Conservation (phyloP, 2,888 invertebrate genomes). For the Stenoptilia bipunctidactyla region DNA sequence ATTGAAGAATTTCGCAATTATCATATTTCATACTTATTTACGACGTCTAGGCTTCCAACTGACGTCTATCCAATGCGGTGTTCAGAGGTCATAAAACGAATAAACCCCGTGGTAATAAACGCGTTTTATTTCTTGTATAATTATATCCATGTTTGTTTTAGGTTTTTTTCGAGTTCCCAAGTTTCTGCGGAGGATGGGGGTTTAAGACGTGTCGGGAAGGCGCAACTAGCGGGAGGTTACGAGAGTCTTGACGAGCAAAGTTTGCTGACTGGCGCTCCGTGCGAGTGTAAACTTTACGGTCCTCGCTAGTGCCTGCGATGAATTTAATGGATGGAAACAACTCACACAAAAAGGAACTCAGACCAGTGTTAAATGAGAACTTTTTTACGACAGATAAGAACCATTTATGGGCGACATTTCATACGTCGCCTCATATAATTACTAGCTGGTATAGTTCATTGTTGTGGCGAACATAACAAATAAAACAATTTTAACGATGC, state of each 20-base stretch:
- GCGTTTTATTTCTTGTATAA: conserved; percentile 56
- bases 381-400: conserved; percentile 31
- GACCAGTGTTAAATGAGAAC: conserved; percentile 27
- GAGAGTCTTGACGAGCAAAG: background rate
- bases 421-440: conserved; percentile 31
- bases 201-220: conserved; percentile 7
- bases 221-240: conserved; percentile 11
- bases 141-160: conserved; percentile 50
- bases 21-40: conserved; percentile 70
- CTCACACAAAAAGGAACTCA: conserved; percentile 4
- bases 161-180: conserved; percentile 21
- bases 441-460: conserved; percentile 28
- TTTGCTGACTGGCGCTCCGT: conserved; percentile 1
- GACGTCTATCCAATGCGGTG: conserved; percentile 58
- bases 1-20: conserved; percentile 71
- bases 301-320: conserved; percentile 22
- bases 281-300: conserved; percentile 25
- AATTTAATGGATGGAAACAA: conserved; percentile 25
- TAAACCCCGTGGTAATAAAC: conserved; percentile 50
- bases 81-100: conserved; percentile 56
- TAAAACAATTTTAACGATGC: conserved; percentile 13
- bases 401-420: conserved; percentile 25
- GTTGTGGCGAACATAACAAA: conserved; percentile 27
- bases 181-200: conserved; percentile 4
- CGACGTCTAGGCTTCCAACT: conserved; percentile 61